A percentile compares a stretch with the other conserved stretches of the same genome.
Evolutionary conservation across 2,113 vertebrate genomes (phyloP).

Genomic region (Atractosteus spatula): DNA sequence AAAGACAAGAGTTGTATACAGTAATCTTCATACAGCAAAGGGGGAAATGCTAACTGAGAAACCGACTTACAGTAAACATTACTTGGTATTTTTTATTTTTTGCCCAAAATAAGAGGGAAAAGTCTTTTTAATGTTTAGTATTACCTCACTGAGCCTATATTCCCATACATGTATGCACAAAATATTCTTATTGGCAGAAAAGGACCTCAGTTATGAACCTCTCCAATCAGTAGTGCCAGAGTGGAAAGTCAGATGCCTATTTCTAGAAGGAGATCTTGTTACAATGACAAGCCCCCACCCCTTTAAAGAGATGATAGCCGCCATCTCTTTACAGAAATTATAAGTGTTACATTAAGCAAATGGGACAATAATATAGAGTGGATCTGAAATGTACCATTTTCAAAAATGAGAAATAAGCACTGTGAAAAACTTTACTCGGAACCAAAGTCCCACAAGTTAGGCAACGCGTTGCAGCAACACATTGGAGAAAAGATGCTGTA

Average conservation of each 20-base stretch:
- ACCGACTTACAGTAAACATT: neutral
- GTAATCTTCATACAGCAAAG: conserved; percentile 57
- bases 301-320: neutral
- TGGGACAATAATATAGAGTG: neutral
- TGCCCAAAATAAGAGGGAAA: too few species aligned
- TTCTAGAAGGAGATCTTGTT: conserved; percentile 23
- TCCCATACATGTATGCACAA: conserved; percentile 24
- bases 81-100: conserved; percentile 1
- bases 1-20: conserved; percentile 87
- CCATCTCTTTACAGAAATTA: conserved; percentile 17
- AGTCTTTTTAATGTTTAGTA: neutral
- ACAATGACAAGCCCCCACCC: conserved; percentile 1
- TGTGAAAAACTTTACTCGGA: neutral
- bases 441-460: too few species aligned
- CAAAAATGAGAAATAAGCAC: neutral
- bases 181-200: conserved; percentile 38
- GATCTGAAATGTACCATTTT: neutral
- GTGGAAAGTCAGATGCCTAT: conserved; percentile 23
- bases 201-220: conserved; percentile 15
- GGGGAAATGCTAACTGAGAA: conserved; percentile 28
- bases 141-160: conserved; percentile 26
- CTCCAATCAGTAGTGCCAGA: conserved; percentile 44
- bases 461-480: too few species aligned
- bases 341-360: neutral
- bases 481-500: too few species aligned